Conservation (phyloP, 2,888 invertebrate species). For the Coenonympha arcania region DNA sequence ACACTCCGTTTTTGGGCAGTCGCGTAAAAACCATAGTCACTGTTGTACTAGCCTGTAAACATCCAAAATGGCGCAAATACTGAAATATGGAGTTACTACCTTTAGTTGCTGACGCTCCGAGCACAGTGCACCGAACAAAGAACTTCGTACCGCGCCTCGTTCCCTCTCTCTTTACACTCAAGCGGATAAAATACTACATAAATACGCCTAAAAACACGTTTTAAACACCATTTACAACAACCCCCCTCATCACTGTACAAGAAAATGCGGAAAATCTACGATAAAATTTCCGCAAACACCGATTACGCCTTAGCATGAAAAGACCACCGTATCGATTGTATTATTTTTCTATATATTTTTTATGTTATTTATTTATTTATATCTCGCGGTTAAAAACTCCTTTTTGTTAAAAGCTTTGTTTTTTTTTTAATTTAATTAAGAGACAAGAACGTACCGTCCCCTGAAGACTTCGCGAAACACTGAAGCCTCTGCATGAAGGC, state of each 20-base stretch:
- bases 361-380: background rate
- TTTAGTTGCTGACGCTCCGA: constrained; percentile 35
- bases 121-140: constrained; percentile 49
- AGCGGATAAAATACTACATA: constrained; percentile 17
- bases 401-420: constrained; percentile 35
- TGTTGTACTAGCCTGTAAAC: background rate
- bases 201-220: constrained; percentile 18
- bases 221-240: constrained; percentile 13
- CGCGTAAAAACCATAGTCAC: background rate
- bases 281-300: background rate
- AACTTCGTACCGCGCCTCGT: constrained; percentile 15
- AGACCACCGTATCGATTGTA: constrained; percentile 2
- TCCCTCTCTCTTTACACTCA: constrained; percentile 28
- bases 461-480: constrained; percentile 49
- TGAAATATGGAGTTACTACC: constrained; percentile 39
- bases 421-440: constrained; percentile 29
- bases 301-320: background rate
- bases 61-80: constrained; percentile 9
- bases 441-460: constrained; percentile 41
- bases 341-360: background rate
- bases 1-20: no score
- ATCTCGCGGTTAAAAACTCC: constrained; percentile 26
- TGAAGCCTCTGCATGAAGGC: constrained; percentile 60
- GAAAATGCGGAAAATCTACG: background rate
- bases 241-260: background rate